Base-by-base conservation (phyloP, 2,113 vertebrate species). In the Bucco capensis region DNA sequence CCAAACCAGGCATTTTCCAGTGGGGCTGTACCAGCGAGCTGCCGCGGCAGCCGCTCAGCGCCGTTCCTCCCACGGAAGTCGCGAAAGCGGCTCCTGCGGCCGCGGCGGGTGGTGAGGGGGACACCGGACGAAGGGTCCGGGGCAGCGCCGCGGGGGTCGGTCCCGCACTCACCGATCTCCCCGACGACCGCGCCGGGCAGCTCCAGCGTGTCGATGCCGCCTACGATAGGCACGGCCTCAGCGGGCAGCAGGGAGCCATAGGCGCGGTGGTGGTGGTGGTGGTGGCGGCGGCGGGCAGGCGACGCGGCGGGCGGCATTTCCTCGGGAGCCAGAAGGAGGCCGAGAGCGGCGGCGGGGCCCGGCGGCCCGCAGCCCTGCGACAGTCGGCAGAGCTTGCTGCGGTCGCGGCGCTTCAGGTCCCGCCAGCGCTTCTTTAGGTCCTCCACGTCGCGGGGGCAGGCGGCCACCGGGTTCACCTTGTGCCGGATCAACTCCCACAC, bases 381-480 rank as follows among this genome's bases (percentile, higher is more conserved):
- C 12, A 95, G 54, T 46, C 95, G 95, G 93, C 96, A 94, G 18
- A 96, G 95, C 75, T 96, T 96, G 95, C 92, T 96, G 62, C 95
- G 96, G 85, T 96, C 95, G 17, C 96, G 96, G 46, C 96, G 96
- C 84, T 96, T 96, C 33, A 96, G 79, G 85, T 96, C 96, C 75
- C 96, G 72, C 96, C 96, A 96, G 75, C 96, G 96, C 85, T 96
- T 96, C 94, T 96, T 96, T 42, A 96, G 91, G 61, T 96, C 95
- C 75, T 96, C 96, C 60, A 96, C 94, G 50, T 94, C 93, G 56
- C 95, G 94, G 35, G 95, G 95, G 12, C 96, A 96, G 74, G 95
- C 96, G 77, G 96, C 95, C 83, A 96, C 96, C 62, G 94, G 95
- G 90, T 95, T 96, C 91, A 96, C 96, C 84, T 95, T 96, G 91